phyloP scores from a whole-genome alignment of 2,888 invertebrate genomes.

The Pteria penguin region DNA sequence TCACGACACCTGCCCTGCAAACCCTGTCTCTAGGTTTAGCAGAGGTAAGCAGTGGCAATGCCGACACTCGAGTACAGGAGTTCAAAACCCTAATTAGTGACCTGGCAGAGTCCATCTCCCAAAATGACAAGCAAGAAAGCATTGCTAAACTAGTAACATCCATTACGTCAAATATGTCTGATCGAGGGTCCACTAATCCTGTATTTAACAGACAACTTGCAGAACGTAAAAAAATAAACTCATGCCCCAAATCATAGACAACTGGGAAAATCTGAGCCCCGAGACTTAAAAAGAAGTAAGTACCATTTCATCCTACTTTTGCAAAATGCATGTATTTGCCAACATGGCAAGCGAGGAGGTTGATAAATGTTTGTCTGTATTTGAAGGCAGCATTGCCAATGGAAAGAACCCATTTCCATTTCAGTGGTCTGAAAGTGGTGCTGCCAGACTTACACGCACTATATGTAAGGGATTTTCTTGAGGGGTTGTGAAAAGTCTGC shows the following conservation, averaged over 20 bases:
- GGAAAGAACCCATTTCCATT: slow-evolving; percentile 30
- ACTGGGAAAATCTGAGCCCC: slow-evolving; percentile 16
- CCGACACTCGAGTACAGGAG: slow-evolving; percentile 1
- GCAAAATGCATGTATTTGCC: slow-evolving; percentile 44
- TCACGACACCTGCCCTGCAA: slow-evolving; percentile 18
- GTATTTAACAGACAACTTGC: slow-evolving; percentile 12
- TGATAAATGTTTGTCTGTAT: slow-evolving; percentile 32
- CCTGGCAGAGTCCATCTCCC: slow-evolving; percentile 2
- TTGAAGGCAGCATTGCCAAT: slow-evolving; percentile 26
- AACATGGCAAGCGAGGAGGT: slow-evolving; percentile 29
- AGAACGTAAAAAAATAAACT: slow-evolving; percentile 12
- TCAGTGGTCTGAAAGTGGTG: slow-evolving; percentile 21
- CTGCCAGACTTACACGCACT: slow-evolving; percentile 18
- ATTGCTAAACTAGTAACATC: slow-evolving; percentile 3
- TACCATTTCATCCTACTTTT: slow-evolving; percentile 24
- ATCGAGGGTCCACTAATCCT: slow-evolving; percentile 22
- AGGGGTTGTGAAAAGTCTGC: slow-evolving; percentile 37
- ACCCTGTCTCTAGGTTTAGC: slow-evolving; percentile 23
- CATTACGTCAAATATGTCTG: slow-evolving; percentile 36
- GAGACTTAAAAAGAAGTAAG: slow-evolving; percentile 10
- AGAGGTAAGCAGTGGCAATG: slow-evolving; percentile 16
- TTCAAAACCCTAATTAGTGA: slow-evolving; percentile 6
- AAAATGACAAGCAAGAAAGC: not conserved
- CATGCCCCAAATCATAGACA: slow-evolving; percentile 9
- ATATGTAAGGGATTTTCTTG: slow-evolving; percentile 25